phyloP scores from a whole-genome alignment of 1,140 invertebrate genomes.

The Asobara japonica region DNA sequence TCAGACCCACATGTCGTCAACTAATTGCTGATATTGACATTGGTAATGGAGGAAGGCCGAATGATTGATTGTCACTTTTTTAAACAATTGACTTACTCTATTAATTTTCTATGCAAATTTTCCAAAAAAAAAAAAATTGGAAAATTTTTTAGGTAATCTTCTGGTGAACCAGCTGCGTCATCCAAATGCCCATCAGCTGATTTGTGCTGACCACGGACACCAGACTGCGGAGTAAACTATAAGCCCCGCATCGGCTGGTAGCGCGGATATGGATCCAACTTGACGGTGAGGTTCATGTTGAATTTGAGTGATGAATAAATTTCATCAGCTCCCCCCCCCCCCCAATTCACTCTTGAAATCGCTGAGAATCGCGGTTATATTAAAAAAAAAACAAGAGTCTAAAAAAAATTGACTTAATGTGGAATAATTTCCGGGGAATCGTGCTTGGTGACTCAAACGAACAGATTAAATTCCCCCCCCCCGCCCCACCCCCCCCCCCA shows the following conservation, averaged over 20 bases:
- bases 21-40: neutral
- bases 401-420: no score
- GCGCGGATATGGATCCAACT: conserved; percentile 24
- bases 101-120: neutral
- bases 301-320: conserved; percentile 20
- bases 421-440: no score
- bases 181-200: neutral
- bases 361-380: neutral
- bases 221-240: conserved; percentile 25
- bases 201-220: conserved; percentile 27
- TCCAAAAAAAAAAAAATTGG: no score
- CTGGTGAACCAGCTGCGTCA: neutral
- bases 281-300: neutral
- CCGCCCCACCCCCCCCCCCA: no score
- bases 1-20: neutral
- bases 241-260: conserved; percentile 32
- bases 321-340: neutral
- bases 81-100: no score
- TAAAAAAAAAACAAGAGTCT: no score
- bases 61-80: no score
- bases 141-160: neutral
- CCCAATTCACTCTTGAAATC: neutral
- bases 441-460: no score
- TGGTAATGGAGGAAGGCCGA: no score
- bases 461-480: no score